Evolutionary conservation across 1,140 invertebrate genomes (phyloP).

Genomic region (Zaprionus kolodkinae): DNA sequence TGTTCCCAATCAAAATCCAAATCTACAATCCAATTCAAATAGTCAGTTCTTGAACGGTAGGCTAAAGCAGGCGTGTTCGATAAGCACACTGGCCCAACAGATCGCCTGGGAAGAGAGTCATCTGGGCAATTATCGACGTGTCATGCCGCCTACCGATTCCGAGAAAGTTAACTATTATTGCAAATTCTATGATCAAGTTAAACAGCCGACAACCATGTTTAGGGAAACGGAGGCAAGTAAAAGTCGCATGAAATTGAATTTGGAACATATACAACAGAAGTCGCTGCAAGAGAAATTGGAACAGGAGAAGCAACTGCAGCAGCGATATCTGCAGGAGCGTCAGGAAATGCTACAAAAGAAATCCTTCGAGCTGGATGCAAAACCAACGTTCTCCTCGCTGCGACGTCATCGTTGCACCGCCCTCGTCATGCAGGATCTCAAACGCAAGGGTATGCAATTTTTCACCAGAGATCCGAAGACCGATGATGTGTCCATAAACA

Average conservation of each 20-base stretch:
- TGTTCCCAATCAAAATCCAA: neutral
- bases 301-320: neutral
- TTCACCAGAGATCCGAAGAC: slow-evolving; percentile 2
- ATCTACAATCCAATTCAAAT: too few relatives aligned
- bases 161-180: slow-evolving; percentile 73
- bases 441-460: slow-evolving; percentile 37
- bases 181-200: slow-evolving; percentile 88
- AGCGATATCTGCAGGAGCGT: neutral
- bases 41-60: neutral
- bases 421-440: slow-evolving; percentile 32
- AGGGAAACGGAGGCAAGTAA: slow-evolving; percentile 88
- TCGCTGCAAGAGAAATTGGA: slow-evolving; percentile 9
- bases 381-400: neutral
- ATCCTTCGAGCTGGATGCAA: neutral
- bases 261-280: slow-evolving; percentile 31
- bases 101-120: slow-evolving; percentile 91
- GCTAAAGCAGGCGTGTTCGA: slow-evolving; percentile 40
- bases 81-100: slow-evolving; percentile 86
- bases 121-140: slow-evolving; percentile 88
- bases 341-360: neutral
- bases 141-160: slow-evolving; percentile 70
- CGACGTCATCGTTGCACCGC: slow-evolving; percentile 11
- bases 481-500: neutral
- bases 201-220: slow-evolving; percentile 86
- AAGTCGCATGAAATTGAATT: slow-evolving; percentile 34